Conservation (phyloP, 2,797 vertebrate species). For the Fratercula arctica region DNA sequence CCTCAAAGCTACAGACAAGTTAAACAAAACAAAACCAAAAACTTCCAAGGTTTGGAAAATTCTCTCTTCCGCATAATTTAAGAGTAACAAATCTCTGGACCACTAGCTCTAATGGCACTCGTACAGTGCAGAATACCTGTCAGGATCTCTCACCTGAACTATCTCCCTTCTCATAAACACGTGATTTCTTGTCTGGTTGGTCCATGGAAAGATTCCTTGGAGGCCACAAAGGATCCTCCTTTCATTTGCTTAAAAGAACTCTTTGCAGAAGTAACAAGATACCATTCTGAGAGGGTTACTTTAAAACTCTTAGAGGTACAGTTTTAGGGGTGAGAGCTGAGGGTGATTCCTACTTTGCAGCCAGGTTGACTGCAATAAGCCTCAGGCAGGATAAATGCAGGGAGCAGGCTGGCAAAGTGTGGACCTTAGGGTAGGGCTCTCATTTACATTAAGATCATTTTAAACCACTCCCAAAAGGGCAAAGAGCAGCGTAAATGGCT, state of each 20-base stretch:
- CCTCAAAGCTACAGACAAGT: background rate
- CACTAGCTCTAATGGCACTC: background rate
- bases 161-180: background rate
- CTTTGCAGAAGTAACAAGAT: background rate
- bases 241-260: slow-evolving; percentile 10
- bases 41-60: background rate
- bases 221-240: slow-evolving; percentile 14
- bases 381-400: background rate
- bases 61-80: background rate
- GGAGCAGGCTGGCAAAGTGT: background rate
- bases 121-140: background rate
- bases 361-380: background rate
- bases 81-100: background rate
- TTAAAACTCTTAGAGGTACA: background rate
- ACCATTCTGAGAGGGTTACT: background rate
- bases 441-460: slow-evolving; percentile 21
- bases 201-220: slow-evolving; percentile 12
- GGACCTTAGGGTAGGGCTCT: slow-evolving; percentile 7
- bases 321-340: background rate
- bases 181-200: slow-evolving; percentile 5
- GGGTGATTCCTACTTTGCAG: background rate
- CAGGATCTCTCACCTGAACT: background rate
- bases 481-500: background rate
- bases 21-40: background rate
- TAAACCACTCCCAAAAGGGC: slow-evolving; percentile 29